Evolutionary conservation across 1,140 invertebrate species (phyloP).

Genomic region (Nixonia krombeini): DNA sequence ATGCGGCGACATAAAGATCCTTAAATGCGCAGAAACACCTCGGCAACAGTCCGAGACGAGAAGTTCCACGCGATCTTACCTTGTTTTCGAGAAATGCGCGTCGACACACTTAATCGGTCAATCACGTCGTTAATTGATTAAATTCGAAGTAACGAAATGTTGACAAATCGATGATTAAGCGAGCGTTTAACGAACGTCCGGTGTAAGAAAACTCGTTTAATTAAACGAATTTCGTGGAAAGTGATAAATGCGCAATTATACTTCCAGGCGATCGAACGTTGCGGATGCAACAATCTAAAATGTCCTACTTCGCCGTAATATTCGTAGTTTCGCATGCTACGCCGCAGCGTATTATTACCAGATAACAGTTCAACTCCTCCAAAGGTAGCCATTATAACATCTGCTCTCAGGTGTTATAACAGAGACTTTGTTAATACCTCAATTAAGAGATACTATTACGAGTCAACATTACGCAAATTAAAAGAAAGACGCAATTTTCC

Average conservation of each 20-base stretch:
- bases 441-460: slow-evolving; percentile 41
- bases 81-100: too few relatives aligned
- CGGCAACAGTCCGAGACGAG: slow-evolving; percentile 30
- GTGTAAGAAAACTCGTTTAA: too few relatives aligned
- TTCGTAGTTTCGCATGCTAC: slow-evolving; percentile 44
- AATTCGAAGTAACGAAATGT: too few relatives aligned
- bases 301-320: slow-evolving; percentile 39
- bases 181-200: too few relatives aligned
- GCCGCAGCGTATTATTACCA: slow-evolving; percentile 32
- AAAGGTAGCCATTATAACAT: slow-evolving; percentile 51
- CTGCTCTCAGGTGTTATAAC: slow-evolving; percentile 40
- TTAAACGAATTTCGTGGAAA: too few relatives aligned
- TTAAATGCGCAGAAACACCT: slow-evolving; percentile 38
- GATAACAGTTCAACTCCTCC: slow-evolving; percentile 41
- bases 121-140: too few relatives aligned
- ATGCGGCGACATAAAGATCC: slow-evolving; percentile 40
- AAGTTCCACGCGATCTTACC: slow-evolving; percentile 31
- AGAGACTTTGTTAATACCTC: slow-evolving; percentile 42
- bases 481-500: slow-evolving; percentile 29
- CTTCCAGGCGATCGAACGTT: too few relatives aligned
- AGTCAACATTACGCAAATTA: slow-evolving; percentile 45
- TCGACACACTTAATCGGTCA: too few relatives aligned
- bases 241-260: too few relatives aligned
- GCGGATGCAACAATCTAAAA: slow-evolving; percentile 23
- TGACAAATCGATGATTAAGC: too few relatives aligned